Evolutionary conservation across 1,140 invertebrate species (phyloP), one percentile per base, ranked within the genome.

Genomic region (Philaenus spumarius): DNA sequence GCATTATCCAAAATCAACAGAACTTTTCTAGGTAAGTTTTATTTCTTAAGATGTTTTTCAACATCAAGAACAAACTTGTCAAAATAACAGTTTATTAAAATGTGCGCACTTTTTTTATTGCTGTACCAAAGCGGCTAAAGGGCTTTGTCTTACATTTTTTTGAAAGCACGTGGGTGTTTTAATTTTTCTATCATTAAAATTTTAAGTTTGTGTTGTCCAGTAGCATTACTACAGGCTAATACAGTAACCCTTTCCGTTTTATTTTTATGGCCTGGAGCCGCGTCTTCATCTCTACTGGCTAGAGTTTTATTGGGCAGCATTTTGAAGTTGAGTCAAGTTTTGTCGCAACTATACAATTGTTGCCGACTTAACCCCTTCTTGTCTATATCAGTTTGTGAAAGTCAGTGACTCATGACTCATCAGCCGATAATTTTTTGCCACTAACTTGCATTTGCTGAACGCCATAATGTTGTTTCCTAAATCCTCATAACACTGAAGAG

Each of bases 21-120:
- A n/a, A n/a, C n/a, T 68, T 73, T 71, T 59, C 61, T 60, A 46
- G 59, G 61, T 22, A 71, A 61, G 61, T 68, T 60, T 48, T 69
- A 67, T 51, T 57, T 35, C 3, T n/a, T n/a, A 9, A 37, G 17
- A 40, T 39, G 6, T 40, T 54, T 40, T 22, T 54, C 51, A 26
- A 54, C 17, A 11, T 11, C 15, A 39, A 35, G 51, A 7, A 54
- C 34, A 54, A 54, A 54, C 22, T 54, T 35, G 20, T 40, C 22
- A 40, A 7, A 2, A 40, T 39, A 54, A 30, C 51, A 54, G 9
- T n/a, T 54, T 22, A n/a, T n/a, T n/a, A n/a, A n/a, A n/a, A n/a
- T n/a, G n/a, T n/a, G n/a, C n/a, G n/a, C n/a, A n/a, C n/a, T n/a
- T 40, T 54, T 23, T 7, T 54, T 11, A 40, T 39, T 6, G n/a